Evolutionary conservation across 2,113 vertebrate genomes (phyloP).

Genomic region (Lipophrys pholis): DNA sequence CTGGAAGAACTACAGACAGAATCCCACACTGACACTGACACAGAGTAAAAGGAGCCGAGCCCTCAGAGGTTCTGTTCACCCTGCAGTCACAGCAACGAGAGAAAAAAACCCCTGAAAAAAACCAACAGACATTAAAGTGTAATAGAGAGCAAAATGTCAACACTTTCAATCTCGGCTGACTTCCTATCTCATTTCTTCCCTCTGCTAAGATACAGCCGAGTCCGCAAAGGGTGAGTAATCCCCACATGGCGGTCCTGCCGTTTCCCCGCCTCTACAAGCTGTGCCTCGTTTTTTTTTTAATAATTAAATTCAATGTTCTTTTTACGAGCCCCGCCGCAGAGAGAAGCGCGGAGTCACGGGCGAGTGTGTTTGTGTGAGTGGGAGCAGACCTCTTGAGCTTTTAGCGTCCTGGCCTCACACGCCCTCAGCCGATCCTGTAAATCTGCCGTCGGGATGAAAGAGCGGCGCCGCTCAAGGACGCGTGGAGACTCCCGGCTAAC

Average conservation of each 20-base stretch:
- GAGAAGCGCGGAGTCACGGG: constrained; percentile 39
- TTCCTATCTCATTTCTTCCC: constrained; percentile 56
- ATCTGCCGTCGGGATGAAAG: not conserved
- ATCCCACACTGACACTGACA: too few relatives aligned
- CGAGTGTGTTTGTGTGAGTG: not conserved
- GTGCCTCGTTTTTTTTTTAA: constrained; percentile 48
- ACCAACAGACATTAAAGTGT: constrained; percentile 50
- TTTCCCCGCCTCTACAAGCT: constrained; percentile 18
- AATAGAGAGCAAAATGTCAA: constrained; percentile 64
- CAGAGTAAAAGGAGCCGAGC: too few relatives aligned
- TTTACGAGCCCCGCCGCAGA: constrained; percentile 29
- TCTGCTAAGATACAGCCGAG: constrained; percentile 53
- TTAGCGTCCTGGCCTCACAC: not conserved
- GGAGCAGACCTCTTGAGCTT: constrained; percentile 27
- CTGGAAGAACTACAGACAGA: too few relatives aligned
- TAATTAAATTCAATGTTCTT: constrained; percentile 65
- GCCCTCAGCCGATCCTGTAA: constrained; percentile 15
- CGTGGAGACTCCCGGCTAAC: constrained; percentile 1
- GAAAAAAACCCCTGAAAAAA: not conserved
- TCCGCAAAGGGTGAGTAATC: constrained; percentile 67
- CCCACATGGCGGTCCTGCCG: constrained; percentile 35
- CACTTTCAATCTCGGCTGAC: constrained; percentile 52
- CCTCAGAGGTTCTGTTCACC: too few relatives aligned
- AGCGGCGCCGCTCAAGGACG: not conserved
- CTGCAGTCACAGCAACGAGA: constrained; percentile 37